A percentile compares a stretch with the other conserved stretches of the same genome.
phyloP scores from a whole-genome alignment of 1,140 invertebrate species.

The Pachypsylla venusta region DNA sequence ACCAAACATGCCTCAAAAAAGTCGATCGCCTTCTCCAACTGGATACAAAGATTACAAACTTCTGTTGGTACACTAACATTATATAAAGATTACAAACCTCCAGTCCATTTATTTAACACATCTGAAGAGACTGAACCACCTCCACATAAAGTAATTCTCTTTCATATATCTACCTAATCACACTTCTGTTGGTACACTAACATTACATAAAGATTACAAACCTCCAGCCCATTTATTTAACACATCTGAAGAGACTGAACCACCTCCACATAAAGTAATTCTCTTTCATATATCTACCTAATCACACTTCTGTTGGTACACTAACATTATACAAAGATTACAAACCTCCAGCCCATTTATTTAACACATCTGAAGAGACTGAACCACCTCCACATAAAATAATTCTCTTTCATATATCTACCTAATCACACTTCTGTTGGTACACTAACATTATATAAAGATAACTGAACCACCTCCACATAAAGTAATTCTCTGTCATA shows the following conservation, averaged over 20 bases:
- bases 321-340: slow-evolving; percentile 67
- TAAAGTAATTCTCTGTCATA: too few relatives aligned
- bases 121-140: background rate
- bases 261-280: background rate
- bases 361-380: background rate
- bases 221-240: background rate
- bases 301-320: too few relatives aligned
- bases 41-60: slow-evolving; percentile 62
- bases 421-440: background rate
- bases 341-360: slow-evolving; percentile 25
- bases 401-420: background rate
- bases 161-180: background rate
- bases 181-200: background rate
- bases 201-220: background rate
- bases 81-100: slow-evolving; percentile 18
- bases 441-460: background rate
- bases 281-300: too few relatives aligned
- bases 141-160: background rate
- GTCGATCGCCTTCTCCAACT: slow-evolving; percentile 48
- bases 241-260: background rate
- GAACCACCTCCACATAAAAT: slow-evolving; percentile 30
- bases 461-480: background rate
- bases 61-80: slow-evolving; percentile 40
- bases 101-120: slow-evolving; percentile 21
- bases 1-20: slow-evolving; percentile 28